Evolutionary conservation across 2,113 vertebrate genomes (phyloP).

Genomic region (Mus spicilegus): DNA sequence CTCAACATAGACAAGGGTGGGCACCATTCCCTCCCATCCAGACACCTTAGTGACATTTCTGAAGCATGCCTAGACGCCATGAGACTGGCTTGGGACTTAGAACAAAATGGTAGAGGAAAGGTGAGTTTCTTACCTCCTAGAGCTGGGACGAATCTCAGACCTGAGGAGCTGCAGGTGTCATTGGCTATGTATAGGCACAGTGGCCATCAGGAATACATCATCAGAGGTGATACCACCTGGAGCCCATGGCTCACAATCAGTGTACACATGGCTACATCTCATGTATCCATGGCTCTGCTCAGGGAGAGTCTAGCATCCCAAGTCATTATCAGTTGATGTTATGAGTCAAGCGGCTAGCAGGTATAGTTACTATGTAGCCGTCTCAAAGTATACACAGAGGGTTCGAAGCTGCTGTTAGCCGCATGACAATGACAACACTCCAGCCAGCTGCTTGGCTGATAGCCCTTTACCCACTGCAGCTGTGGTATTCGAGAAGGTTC

Average conservation of each 20-base stretch:
- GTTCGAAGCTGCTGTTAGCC: no score
- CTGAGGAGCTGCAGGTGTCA: no score
- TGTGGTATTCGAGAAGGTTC: no score
- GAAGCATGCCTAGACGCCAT: no score
- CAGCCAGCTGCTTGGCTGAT: no score
- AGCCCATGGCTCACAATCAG: neutral
- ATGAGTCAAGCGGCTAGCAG: neutral
- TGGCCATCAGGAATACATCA: rapidly evolving
- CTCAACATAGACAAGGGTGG: no score
- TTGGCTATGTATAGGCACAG: rapidly evolving
- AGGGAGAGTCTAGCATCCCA: neutral
- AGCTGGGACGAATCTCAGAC: neutral
- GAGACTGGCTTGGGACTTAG: neutral
- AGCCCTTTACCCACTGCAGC: no score
- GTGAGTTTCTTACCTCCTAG: neutral
- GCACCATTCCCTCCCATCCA: no score
- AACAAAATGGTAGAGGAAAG: neutral
- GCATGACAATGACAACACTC: no score
- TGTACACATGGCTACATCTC: rapidly evolving
- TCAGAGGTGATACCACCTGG: neutral
- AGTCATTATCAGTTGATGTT: neutral
- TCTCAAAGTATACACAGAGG: neutral
- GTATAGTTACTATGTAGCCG: neutral
- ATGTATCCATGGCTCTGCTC: neutral
- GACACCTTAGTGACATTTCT: no score